phyloP scores from a whole-genome alignment of 2,113 vertebrate species.

The Gymnarchus niloticus region DNA sequence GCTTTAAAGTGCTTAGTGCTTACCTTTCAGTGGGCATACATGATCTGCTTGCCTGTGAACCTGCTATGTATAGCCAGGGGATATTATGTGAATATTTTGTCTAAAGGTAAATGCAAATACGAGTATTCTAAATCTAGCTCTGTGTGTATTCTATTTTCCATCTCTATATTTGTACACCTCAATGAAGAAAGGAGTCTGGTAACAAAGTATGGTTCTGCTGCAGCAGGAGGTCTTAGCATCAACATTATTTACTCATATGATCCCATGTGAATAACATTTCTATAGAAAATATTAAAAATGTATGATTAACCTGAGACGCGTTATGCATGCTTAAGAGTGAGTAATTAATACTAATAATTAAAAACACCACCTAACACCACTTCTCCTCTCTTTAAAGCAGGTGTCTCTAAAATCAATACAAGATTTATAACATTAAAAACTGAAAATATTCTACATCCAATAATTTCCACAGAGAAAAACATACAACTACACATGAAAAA shows the following conservation, averaged over 20 bases:
- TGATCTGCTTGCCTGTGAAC: background rate
- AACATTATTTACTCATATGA: slow-evolving; percentile 24
- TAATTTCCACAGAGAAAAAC: background rate
- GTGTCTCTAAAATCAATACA: slow-evolving; percentile 11
- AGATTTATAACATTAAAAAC: background rate
- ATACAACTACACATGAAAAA: background rate
- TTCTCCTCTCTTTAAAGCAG: slow-evolving; percentile 41
- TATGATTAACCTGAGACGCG: slow-evolving; percentile 60
- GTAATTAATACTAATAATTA: slow-evolving; percentile 70
- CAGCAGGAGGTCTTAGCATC: background rate
- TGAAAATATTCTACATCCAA: background rate
- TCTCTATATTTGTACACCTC: background rate
- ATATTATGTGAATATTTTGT: background rate
- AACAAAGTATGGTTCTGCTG: background rate
- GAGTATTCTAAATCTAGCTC: background rate
- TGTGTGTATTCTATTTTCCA: background rate
- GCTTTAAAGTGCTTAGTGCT: background rate
- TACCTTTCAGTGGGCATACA: background rate
- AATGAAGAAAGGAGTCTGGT: background rate
- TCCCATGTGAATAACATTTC: slow-evolving; percentile 59
- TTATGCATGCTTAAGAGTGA: slow-evolving; percentile 62
- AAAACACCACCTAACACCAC: slow-evolving; percentile 57
- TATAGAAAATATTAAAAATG: slow-evolving; percentile 62
- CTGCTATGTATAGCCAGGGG: background rate
- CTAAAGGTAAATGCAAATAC: background rate